Evolutionary conservation across 2,888 invertebrate genomes (phyloP).

Genomic region (Phalera bucephala): DNA sequence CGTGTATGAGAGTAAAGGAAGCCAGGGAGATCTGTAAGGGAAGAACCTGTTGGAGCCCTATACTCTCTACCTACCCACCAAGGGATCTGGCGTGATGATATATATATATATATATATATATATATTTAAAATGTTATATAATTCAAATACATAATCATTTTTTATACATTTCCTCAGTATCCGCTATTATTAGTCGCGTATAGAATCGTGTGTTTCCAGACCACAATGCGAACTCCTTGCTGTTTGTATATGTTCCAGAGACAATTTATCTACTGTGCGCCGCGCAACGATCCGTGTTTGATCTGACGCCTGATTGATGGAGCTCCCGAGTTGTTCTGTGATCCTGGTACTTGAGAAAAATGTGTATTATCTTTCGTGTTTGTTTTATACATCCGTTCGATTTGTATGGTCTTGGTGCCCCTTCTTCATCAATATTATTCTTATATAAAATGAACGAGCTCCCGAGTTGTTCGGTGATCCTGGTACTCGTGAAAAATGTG

Average conservation of each 20-base stretch:
- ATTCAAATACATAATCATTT: too few relatives aligned
- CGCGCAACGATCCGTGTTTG: slow-evolving; percentile 47
- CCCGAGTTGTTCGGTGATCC: slow-evolving; percentile 32
- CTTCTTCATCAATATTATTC: too few relatives aligned
- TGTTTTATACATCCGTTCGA: too few relatives aligned
- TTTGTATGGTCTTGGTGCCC: too few relatives aligned
- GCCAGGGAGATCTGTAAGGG: too few relatives aligned
- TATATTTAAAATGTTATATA: too few relatives aligned
- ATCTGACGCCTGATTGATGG: slow-evolving; percentile 59
- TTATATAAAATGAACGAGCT: slow-evolving; percentile 57
- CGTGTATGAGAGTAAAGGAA: too few relatives aligned
- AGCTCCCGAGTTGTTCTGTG: slow-evolving; percentile 36
- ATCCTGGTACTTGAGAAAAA: slow-evolving; percentile 27
- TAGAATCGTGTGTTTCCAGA: slow-evolving; percentile 10
- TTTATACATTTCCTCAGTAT: too few relatives aligned
- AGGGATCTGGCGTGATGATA: too few relatives aligned
- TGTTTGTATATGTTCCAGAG: slow-evolving; percentile 34
- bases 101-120: too few relatives aligned
- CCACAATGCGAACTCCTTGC: slow-evolving; percentile 9
- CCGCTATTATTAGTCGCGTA: background rate
- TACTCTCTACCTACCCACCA: too few relatives aligned
- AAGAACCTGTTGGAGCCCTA: too few relatives aligned
- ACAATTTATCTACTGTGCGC: slow-evolving; percentile 46
- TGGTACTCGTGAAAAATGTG: slow-evolving; percentile 24
- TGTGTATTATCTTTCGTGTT: background rate